Conservation (phyloP, 2,113 vertebrate genomes). For the Orycteropus afer region DNA sequence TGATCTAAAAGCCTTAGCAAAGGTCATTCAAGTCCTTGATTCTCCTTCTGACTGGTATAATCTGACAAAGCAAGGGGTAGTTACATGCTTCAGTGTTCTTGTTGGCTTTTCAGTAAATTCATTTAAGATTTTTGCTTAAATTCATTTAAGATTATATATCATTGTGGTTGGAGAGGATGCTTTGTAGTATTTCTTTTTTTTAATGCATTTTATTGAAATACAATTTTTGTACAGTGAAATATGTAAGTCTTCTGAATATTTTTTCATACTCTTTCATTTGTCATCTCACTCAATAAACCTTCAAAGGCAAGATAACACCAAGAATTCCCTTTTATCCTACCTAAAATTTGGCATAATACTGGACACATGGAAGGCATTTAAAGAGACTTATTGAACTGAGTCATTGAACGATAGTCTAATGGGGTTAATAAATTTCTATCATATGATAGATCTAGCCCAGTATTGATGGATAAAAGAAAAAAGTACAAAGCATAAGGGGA, state of each 20-base stretch:
- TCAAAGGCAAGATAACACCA: constrained; percentile 47
- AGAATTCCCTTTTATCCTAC: constrained; percentile 48
- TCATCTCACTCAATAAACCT: constrained; percentile 39
- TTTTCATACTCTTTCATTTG: constrained; percentile 46
- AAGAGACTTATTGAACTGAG: constrained; percentile 53
- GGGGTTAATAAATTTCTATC: constrained; percentile 28
- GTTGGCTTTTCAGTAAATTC: not conserved
- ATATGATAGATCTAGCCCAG: constrained; percentile 1
- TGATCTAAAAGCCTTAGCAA: not conserved
- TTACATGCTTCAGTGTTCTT: not conserved
- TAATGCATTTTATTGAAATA: too few relatives aligned
- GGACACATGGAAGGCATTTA: constrained; percentile 21
- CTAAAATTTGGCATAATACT: not conserved
- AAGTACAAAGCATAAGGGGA: not conserved
- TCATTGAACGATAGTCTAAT: constrained; percentile 37
- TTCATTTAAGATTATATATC: too few relatives aligned
- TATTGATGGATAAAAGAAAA: constrained; percentile 13
- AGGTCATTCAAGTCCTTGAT: not conserved
- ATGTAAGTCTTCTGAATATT: not conserved
- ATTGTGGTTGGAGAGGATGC: too few relatives aligned
- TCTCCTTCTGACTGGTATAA: not conserved
- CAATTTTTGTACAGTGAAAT: too few relatives aligned
- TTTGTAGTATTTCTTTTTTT: too few relatives aligned
- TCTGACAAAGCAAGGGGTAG: not conserved
- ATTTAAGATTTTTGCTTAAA: constrained; percentile 13